Evolutionary conservation across 2,113 vertebrate species (phyloP).

Genomic region (Ceuthmochares aereus): DNA sequence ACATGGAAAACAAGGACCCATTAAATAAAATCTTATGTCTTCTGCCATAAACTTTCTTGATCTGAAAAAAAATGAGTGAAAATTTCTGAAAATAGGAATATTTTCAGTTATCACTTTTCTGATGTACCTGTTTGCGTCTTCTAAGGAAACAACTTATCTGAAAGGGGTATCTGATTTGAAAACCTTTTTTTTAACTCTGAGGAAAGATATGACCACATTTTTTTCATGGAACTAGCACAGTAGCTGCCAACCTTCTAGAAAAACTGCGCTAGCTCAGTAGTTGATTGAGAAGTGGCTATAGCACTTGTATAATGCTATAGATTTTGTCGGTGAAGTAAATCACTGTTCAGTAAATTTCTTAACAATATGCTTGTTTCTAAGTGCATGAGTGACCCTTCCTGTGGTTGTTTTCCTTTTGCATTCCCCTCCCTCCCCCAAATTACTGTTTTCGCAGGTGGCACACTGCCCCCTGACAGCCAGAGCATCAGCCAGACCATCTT

Average conservation of each 20-base stretch:
- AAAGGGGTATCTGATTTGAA: not conserved
- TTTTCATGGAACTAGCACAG: not conserved
- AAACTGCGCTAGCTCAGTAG: not conserved
- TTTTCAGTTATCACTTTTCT: not conserved
- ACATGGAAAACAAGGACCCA: not conserved
- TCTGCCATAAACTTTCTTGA: not conserved
- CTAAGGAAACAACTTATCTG: not conserved
- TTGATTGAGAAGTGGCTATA: not conserved
- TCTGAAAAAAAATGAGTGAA: not conserved
- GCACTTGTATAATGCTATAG: not conserved
- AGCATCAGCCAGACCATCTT: not conserved
- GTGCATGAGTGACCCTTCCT: not conserved
- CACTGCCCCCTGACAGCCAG: not conserved
- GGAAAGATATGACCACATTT: not conserved
- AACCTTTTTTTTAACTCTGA: not conserved
- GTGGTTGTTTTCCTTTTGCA: not conserved
- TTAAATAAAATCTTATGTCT: not conserved
- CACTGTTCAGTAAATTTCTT: not conserved
- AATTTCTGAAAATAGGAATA: not conserved
- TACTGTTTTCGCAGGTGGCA: not conserved
- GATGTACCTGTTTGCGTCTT: not conserved
- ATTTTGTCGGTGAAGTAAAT: not conserved
- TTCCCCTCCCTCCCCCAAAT: fast-evolving
- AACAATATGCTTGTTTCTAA: not conserved
- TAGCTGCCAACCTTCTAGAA: not conserved